Percentiles rank a stretch among this genome's conserved stretches.
Conservation (phyloP, 2,888 invertebrate genomes). For the Drosophila lutescens region DNA sequence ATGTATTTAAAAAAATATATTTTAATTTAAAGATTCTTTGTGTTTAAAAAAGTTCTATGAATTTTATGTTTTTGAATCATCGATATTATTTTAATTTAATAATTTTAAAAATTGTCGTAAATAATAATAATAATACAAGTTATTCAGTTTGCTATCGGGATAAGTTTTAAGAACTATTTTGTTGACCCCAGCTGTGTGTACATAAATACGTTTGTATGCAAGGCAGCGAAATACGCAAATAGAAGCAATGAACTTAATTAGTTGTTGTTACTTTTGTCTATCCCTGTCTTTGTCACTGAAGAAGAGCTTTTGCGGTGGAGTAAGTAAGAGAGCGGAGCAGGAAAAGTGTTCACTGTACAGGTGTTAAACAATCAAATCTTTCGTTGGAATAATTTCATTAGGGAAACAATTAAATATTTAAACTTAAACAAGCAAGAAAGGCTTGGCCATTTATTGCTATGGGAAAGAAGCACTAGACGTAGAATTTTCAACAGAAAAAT, state of each 20-base stretch:
- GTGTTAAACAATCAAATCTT: conserved; percentile 6
- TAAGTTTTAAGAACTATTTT: neutral
- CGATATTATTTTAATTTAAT: too few relatives aligned
- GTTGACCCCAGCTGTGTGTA: neutral
- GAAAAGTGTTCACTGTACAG: conserved; percentile 10
- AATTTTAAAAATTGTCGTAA: too few relatives aligned
- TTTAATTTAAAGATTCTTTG: too few relatives aligned
- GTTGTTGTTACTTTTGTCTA: conserved; percentile 63
- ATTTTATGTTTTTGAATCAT: too few relatives aligned
- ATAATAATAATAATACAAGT: too few relatives aligned
- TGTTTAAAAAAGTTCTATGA: too few relatives aligned
- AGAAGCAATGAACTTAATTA: conserved; percentile 82
- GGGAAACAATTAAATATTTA: neutral
- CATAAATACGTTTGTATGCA: conserved; percentile 48
- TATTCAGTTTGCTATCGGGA: neutral
- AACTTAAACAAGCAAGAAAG: neutral
- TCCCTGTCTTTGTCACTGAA: conserved; percentile 4
- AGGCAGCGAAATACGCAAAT: conserved; percentile 73
- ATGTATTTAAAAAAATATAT: too few relatives aligned
- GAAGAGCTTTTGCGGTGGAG: conserved; percentile 12
- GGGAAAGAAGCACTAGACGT: too few relatives aligned
- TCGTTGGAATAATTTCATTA: neutral
- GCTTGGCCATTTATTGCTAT: neutral
- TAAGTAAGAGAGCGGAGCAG: conserved; percentile 19
- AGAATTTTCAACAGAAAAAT: too few relatives aligned